phyloP scores from a whole-genome alignment of 1,140 invertebrate species.

The Trachymyrmex cornetzi region DNA sequence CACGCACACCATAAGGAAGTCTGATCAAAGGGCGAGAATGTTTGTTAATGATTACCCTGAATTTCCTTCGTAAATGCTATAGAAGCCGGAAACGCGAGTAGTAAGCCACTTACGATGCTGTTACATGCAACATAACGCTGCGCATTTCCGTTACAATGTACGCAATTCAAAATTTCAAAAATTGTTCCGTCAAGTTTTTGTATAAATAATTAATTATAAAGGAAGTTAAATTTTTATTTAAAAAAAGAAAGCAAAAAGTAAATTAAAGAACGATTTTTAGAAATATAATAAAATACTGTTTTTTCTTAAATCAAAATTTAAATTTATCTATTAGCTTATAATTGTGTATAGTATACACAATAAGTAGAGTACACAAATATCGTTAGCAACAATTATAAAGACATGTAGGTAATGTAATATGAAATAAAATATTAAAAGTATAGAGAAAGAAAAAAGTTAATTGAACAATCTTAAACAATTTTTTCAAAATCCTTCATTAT shows the following conservation, averaged over 20 bases:
- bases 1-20: conserved; percentile 35
- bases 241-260: neutral
- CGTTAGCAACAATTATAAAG: neutral
- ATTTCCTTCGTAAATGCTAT: conserved; percentile 22
- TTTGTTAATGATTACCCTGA: conserved; percentile 43
- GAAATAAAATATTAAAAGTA: neutral
- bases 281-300: neutral
- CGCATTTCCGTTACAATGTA: neutral
- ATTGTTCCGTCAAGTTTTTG: neutral
- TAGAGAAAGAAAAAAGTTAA: neutral
- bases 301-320: conserved; percentile 8
- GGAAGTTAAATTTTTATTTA: neutral
- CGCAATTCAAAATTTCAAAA: neutral
- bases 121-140: conserved; percentile 30
- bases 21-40: conserved; percentile 41
- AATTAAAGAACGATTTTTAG: conserved; percentile 8
- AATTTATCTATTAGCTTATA: neutral
- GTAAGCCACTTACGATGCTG: conserved; percentile 37
- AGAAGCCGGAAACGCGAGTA: neutral
- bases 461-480: neutral
- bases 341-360: neutral
- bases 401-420: neutral
- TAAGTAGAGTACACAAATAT: neutral
- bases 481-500: neutral
- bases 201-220: neutral